A percentile compares a stretch with the other conserved stretches of the same genome.
These are phyloP conservation scores for Antidorcas marsupialis DNA, from an alignment of 2,113 vertebrate genomes.

Conservation along the genomic window DNA sequence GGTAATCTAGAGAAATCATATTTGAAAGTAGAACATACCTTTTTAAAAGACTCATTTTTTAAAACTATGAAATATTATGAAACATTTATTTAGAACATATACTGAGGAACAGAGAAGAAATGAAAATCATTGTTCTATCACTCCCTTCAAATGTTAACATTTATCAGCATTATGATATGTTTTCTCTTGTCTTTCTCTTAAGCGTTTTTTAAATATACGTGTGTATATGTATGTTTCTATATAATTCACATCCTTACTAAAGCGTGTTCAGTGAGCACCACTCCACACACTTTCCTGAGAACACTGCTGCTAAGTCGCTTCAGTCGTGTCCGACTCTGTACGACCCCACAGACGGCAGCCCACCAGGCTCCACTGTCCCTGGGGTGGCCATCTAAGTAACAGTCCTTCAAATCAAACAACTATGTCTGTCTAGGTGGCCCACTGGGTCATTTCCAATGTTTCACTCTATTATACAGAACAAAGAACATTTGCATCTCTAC, in stretches of 20 bases:
- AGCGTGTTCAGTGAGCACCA: accelerated
- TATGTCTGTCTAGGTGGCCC: no score
- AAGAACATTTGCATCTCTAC: neutral
- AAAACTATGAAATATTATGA: neutral
- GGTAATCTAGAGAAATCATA: neutral
- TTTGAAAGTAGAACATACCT: neutral
- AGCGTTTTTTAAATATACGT: accelerated
- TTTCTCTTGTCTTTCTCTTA: neutral
- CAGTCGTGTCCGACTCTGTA: no score
- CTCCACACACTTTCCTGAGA: neutral
- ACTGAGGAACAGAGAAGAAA: neutral
- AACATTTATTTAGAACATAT: neutral
- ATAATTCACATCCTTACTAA: accelerated
- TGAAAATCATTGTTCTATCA: neutral
- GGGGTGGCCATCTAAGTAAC: neutral
- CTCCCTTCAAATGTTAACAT: neutral
- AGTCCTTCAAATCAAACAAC: accelerated
- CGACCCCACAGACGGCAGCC: no score
- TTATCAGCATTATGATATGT: accelerated
- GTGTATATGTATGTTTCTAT: neutral
- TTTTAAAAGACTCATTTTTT: neutral
- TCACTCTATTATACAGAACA: neutral
- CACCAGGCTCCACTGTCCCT: no score
- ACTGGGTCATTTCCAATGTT: neutral
- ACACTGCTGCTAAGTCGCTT: no score